A percentile compares a stretch with the other conserved stretches of the same genome.
Conservation (phyloP, 2,113 vertebrate species). For the Indicator maculatus region DNA sequence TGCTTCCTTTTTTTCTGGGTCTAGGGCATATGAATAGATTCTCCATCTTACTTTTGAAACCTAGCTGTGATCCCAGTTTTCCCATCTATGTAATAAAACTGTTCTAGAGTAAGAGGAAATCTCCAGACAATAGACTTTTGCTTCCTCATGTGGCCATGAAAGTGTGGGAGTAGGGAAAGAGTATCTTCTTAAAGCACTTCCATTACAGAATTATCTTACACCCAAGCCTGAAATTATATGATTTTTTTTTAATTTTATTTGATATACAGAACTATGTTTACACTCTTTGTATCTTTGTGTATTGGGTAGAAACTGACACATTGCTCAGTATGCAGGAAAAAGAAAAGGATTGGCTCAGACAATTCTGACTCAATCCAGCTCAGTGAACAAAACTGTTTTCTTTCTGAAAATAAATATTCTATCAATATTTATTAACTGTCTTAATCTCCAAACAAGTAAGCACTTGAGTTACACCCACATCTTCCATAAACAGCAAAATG, state of each 20-base stretch:
- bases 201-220: background rate
- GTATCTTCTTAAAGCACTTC: background rate
- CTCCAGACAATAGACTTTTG: background rate
- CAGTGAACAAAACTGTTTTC: background rate
- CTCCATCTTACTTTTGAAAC: background rate
- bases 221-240: background rate
- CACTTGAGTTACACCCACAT: background rate
- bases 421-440: background rate
- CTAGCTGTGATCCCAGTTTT: background rate
- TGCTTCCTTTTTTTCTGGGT: accelerated
- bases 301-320: background rate
- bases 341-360: background rate
- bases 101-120: background rate
- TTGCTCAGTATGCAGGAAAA: background rate
- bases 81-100: background rate
- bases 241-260: background rate
- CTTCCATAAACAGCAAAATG: background rate
- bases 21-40: background rate
- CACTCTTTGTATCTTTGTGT: background rate
- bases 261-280: background rate
- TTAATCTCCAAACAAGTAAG: background rate
- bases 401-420: slow-evolving; percentile 43
- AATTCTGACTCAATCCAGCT: background rate
- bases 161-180: background rate
- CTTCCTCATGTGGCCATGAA: background rate